Base-by-base conservation (phyloP, 2,113 vertebrate species). In the Ornithorhynchus anatinus region DNA sequence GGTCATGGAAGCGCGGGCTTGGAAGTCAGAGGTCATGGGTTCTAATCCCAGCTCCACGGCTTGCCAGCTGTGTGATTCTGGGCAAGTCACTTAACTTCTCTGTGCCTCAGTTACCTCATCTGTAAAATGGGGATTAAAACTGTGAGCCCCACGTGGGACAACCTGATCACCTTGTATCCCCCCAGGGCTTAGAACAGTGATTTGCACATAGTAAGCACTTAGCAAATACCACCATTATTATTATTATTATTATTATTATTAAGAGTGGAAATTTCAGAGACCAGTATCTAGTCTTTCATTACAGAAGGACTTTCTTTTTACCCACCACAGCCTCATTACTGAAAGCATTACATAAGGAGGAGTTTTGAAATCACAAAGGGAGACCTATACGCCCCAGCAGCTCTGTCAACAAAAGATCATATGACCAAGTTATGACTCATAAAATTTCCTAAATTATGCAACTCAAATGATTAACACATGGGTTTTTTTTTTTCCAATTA, bases 381-480 rank as follows among this genome's bases (percentile, higher is more conserved):
- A 86, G 78, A 75, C 22, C 53, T 72, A 53, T 0, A 53, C 54
- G 79, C 61, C 35, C 66, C 52, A 86, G 53, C 70, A 74, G 53
- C 31, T 61, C 56, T 65, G 81, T 67, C 70, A 74, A 79, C 6
- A 17, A 80, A 53, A 80, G 52, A 81, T 40, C 73, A 78, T 12
- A 54, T 84, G 84, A 91, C 75, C 72, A 2, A 3, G 68, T 27
- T 39, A 76, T 68, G 84, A 91, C 75, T 87, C 84, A 72, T 7
- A 77, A 73, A 63, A 5, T 87, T 77, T 77, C 74, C 68, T 22
- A 81, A 32, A 79, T 82, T 79, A 71, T 57, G 69, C 66, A 75
- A 84, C 66, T 74, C 72, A 63, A 57, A 23, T 70, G 67, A 81
- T 75, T 23, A 25, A 61, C 39, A 5, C 22, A 16, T 72, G 38